Evolutionary conservation across 2,797 vertebrate genomes (phyloP), one percentile per base, ranked within the genome.

Genomic region (Prionace glauca): DNA sequence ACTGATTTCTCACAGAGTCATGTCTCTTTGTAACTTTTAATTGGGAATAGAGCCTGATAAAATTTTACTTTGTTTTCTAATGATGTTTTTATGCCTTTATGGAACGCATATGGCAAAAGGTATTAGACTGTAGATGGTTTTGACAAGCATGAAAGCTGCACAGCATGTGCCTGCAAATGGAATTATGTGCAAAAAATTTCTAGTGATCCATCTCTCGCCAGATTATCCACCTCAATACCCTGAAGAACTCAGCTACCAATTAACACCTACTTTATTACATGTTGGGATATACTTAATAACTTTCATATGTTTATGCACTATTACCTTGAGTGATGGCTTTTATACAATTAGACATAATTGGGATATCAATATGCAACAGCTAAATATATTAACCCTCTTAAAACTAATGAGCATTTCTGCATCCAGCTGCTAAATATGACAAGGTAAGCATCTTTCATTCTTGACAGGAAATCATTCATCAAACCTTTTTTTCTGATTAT

Each of bases 351-450:
- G 98, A 98, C 98, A 98, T 99, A 99, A 99, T 98, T 99, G 98
- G 98, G 98, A 99, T 98, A 99, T 99, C 98, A 99, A 99, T 98
- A 99, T 99, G 98, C 98, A 98, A 98, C 98, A 98, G 98, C 98
- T 99, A 99, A 99, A 99, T 98, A 98, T 98, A 99, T 99, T 98
- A 99, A 99, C 98, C 98, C 98, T 98, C 98, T 98, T 98, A 98
- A 98, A 98, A 99, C 98, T 98, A 99, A 99, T 98, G 98, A 99
- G 98, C 98, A 98, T 98, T 98, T 98, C 97, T 98, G 97, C 98
- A 98, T 98, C 98, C 99, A 99, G 98, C 98, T 99, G 98, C 98
- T 98, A 98, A 98, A 98, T 97, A 98, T 98, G 98, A 98, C 97
- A 97, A 97, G 98, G 98, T 99, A 99, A 98, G 98, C 98, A 99